phyloP scores from a whole-genome alignment of 2,888 invertebrate species.

The Drosophila nr. perissopoda region DNA sequence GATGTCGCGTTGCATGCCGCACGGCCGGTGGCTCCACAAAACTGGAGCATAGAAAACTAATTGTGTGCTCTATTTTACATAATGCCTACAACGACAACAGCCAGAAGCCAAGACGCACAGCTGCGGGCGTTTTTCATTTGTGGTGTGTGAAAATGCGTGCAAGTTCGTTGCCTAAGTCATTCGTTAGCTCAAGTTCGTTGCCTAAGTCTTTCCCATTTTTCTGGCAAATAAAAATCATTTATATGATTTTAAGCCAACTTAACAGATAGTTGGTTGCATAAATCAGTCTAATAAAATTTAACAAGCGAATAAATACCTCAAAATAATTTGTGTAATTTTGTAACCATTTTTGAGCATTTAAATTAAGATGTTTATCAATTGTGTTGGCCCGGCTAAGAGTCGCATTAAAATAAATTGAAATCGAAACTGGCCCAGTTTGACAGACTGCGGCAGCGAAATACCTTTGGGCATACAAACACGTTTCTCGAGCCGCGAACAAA shows the following conservation, averaged over 20 bases:
- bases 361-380: constrained; percentile 15
- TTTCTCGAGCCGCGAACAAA: constrained; percentile 35
- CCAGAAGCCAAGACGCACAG: constrained; percentile 1
- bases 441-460: constrained; percentile 9
- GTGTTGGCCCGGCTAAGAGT: constrained; percentile 7
- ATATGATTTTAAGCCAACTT: not conserved
- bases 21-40: constrained; percentile 40
- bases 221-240: not conserved
- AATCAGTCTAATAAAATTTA: constrained; percentile 6
- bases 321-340: constrained; percentile 1
- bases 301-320: not conserved
- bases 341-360: not conserved
- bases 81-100: constrained; percentile 60
- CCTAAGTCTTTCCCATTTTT: constrained; percentile 34
- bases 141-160: constrained; percentile 9
- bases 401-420: constrained; percentile 45
- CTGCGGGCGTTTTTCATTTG: constrained; percentile 30
- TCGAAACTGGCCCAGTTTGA: constrained; percentile 44
- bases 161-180: constrained; percentile 78
- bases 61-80: constrained; percentile 83
- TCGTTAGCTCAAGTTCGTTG: constrained; percentile 47
- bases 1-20: constrained; percentile 17
- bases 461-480: constrained; percentile 42
- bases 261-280: constrained; percentile 14
- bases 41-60: constrained; percentile 84